Evolutionary conservation across 2,113 vertebrate genomes (phyloP).

Genomic region (Psittacula cyanocephala): DNA sequence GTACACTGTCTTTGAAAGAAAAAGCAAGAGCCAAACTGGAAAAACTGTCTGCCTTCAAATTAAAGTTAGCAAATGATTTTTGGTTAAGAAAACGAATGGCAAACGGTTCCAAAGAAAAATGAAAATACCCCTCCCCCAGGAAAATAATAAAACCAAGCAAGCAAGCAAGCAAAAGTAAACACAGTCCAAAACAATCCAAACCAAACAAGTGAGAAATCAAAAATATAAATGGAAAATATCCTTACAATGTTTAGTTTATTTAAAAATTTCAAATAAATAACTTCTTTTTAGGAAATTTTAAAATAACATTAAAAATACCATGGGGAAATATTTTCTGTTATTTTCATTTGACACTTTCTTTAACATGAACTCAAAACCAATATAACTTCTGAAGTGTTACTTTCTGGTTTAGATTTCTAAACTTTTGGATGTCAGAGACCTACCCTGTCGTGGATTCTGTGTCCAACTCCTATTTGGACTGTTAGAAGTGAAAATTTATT

Average conservation of each 20-base stretch:
- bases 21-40: not conserved
- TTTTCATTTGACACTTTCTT: not conserved
- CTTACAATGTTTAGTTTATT: not conserved
- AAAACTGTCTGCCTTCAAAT: not conserved
- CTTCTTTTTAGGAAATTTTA: not conserved
- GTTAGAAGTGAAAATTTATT: not conserved
- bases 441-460: not conserved
- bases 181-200: accelerated
- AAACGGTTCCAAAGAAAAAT: not conserved
- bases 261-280: not conserved
- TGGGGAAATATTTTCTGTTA: not conserved
- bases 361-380: not conserved
- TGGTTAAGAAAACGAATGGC: not conserved
- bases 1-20: not conserved
- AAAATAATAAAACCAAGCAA: not conserved
- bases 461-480: not conserved
- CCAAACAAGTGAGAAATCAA: not conserved
- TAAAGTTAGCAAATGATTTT: not conserved
- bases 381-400: not conserved
- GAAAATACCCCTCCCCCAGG: not conserved
- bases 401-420: not conserved
- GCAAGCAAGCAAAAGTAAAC: not conserved
- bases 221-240: not conserved
- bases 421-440: not conserved
- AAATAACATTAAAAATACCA: not conserved